Base-by-base conservation (phyloP, 2,888 invertebrate species). In the Plagodis pulveraria region DNA sequence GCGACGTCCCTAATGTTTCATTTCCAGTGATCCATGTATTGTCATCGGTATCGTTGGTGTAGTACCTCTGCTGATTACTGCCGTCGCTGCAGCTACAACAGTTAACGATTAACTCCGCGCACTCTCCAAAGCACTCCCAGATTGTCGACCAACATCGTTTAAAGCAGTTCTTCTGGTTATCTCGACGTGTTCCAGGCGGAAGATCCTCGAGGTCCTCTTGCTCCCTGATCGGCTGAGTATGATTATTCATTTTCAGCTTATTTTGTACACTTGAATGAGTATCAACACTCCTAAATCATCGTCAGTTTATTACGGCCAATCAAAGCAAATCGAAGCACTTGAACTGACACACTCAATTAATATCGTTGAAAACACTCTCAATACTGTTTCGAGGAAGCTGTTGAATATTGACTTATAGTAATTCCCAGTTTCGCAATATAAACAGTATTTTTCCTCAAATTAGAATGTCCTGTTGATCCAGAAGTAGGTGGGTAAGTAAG, bases 1-100 rank as follows among this genome's bases (percentile, higher is more conserved):
- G 5, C 42, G 22, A 12, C 9, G n/a, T 8, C 8, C 6, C 36
- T 8, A 40, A 5, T 7, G 35, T 36, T 6, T 47, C 47, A 7
- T 46, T 12, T 7, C 42, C 11, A 6, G 35, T 46, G 10, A 41
- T 42, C 50, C 50, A 50, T 1, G 41, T 50, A 11, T 50, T 33
- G 34, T 50, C 33, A 6, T 50, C 33, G 11, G n/a, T 33, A 10
- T 50, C 34, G 42, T 50, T 34, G 34, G 11, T 34, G 11, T 42
- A 40, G 32, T 49, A 49, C 9, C 36, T 40, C 32, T 32, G 38
- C 6, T 33, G 11, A 41, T 50, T 11, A 0, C 11, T 34, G 12
- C 6, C n/a, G 5, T n/a, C 6, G 6, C 11, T 22, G 5, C 5
- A 10, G 12, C 33, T 33, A 32, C 50, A 41, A 8, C 50, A 50